Evolutionary conservation across 92 coral and sea anemone genomes (phyloP).

Genomic region (Siderastrea radians): DNA sequence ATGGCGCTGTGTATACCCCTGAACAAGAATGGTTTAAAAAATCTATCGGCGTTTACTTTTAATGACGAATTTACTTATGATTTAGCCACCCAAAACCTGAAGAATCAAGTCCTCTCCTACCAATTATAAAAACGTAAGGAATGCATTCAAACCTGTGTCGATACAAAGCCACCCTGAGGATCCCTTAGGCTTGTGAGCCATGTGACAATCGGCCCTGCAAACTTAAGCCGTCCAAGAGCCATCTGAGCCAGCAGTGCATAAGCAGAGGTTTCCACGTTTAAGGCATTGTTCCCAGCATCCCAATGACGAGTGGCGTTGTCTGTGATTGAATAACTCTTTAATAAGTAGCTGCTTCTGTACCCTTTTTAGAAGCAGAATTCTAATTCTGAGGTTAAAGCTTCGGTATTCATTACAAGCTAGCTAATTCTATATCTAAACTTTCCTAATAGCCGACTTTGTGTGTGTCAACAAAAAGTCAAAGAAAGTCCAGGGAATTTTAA

Average conservation of each 20-base stretch:
- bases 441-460: too few species aligned
- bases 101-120: too few species aligned
- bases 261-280: constrained; percentile 94
- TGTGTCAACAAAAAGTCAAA: too few species aligned
- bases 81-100: too few species aligned
- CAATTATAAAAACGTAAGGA: background rate
- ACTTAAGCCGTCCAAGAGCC: constrained; percentile 77
- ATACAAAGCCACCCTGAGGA: constrained; percentile 90
- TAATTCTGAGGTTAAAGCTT: too few species aligned
- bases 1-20: too few species aligned
- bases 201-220: constrained; percentile 93
- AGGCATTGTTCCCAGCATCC: constrained; percentile 89
- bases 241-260: constrained; percentile 97
- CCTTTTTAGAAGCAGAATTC: background rate
- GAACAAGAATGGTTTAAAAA: too few species aligned
- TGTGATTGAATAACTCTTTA: background rate
- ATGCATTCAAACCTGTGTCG: constrained; percentile 84
- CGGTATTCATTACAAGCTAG: too few species aligned
- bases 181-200: constrained; percentile 96
- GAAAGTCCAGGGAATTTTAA: too few species aligned
- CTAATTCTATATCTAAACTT: too few species aligned
- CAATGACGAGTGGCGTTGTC: constrained; percentile 88
- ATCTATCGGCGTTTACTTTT: too few species aligned
- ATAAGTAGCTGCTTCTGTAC: background rate
- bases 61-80: too few species aligned